These are phyloP conservation scores for Danio tinwini DNA, from an alignment of 2,797 vertebrate genomes.

Conservation along the genomic window DNA sequence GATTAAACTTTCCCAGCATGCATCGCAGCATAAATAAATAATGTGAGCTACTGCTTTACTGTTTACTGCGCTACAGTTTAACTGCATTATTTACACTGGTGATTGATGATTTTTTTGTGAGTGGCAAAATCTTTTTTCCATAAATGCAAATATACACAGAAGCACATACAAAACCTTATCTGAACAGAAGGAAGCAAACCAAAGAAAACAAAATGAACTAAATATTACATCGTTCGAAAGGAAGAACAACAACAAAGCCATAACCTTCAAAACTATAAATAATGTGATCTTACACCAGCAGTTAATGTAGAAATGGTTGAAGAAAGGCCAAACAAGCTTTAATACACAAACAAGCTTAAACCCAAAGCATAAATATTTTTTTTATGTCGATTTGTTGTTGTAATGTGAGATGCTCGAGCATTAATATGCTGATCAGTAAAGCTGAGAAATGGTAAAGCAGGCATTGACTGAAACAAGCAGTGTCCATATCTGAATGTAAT, in stretches of 20 bases:
- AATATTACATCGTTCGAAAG: background rate
- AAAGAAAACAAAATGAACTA: background rate
- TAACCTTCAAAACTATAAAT: background rate
- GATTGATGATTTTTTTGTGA: slow-evolving; percentile 14
- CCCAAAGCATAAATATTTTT: background rate
- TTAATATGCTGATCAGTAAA: background rate
- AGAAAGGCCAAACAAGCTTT: slow-evolving; percentile 1
- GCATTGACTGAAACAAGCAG: slow-evolving; percentile 23
- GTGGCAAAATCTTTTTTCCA: background rate
- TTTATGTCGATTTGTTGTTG: slow-evolving; percentile 24
- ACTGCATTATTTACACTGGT: slow-evolving; percentile 19
- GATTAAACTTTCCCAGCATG: background rate
- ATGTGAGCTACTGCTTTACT: background rate
- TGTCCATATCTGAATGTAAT: slow-evolving; percentile 37
- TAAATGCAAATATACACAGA: background rate
- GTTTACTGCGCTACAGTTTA: background rate
- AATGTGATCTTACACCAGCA: background rate
- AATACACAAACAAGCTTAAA: slow-evolving; percentile 5
- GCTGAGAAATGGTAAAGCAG: background rate
- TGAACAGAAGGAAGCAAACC: background rate
- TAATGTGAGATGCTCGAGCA: slow-evolving; percentile 10
- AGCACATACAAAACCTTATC: background rate
- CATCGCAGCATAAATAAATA: slow-evolving; percentile 12
- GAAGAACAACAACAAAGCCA: background rate
- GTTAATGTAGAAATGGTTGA: background rate